Evolutionary conservation across 2,888 invertebrate genomes (phyloP), one percentile per base, ranked within the genome.

Genomic region (Dolomedes plantarius): DNA sequence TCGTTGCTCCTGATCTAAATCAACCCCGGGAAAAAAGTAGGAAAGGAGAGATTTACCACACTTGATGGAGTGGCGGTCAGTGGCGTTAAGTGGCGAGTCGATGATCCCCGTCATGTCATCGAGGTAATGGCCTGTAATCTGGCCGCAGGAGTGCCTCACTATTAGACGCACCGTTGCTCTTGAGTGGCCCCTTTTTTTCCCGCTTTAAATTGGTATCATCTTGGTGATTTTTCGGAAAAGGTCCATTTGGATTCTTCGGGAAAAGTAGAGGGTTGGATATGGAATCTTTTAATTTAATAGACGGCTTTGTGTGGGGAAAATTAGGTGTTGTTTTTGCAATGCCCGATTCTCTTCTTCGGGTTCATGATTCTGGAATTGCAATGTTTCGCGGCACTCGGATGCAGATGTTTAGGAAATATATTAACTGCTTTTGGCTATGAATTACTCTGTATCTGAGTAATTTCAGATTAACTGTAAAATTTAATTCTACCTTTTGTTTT

Each of bases 21-120:
- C 56, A 56, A 36, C 23, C 56, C 2, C 32, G 29, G n/a, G 19
- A 31, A 72, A 71, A 41, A 41, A 68, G 19, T 36, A 31, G 28
- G 69, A 31, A n/a, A 6, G 7, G 41, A 46, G 31, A 71, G 39
- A 62, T 62, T 16, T 62, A 75, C 46, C 31, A 74, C 39, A 23
- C 39, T 72, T 85, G 83, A 85, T 77, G 67, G 83, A 85, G 83
- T 72, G 73, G 83, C 76, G 83, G 83, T 85, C 83, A 85, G 83
- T 77, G 77, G 83, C 83, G 83, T 85, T 85, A 85, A 85, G 83
- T 85, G 77, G 83, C 68, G 73, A 85, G 83, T 85, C 83, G 83
- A 85, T 85, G 83, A 85, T 77, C 77, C 77, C 56, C 73, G 77
- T 73, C 77, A 85, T 85, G 83, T 85, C 77, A 77, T 85, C 77